Base-by-base conservation (phyloP, 2,888 invertebrate genomes). In the Morpho achilles region DNA sequence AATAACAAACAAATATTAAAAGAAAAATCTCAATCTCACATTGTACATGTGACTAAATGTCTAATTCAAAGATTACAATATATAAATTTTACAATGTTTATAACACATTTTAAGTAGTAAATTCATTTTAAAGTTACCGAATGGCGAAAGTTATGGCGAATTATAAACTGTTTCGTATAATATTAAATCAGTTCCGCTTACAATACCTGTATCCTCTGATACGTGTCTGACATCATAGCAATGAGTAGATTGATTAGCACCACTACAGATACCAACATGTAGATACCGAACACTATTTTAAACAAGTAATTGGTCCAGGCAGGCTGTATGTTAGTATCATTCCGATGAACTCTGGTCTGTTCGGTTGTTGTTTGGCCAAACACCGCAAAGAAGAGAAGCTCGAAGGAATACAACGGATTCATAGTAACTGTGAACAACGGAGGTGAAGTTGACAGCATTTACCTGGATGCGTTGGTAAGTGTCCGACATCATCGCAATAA, bases 191-290 rank as follows among this genome's bases (percentile, higher is more conserved):
- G 47, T 50, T 50, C 50, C 59, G 43, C 50, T 43, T 77, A 79
- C 88, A 22, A 93, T 94, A 95, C 98, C 94, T 99, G 98, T 82
- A 99, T 99, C 82, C 98, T 93, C 87, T 99, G 99, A 89, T 99
- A 99, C 63, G 99, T 99, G 93, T 99, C 99, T 81, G 99, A 98
- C 99, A 99, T 99, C 99, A 99, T 99, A 93, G 99, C 99, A 93
- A 99, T 99, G 84, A 99, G 96, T 70, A 99, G 94, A 92, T 99
- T 99, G 92, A 99, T 99, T 74, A 99, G 94, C 75, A 99, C 99
- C 82, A 99, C 97, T 78, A 99, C 97, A 67, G 99, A 98, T 76
- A 99, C 98, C 95, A 99, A 93, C 97, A 99, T 97, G 93, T 99
- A 99, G 80, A 98, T 95, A 73, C 96, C 96, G 88, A 96, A 96